Conservation (phyloP, 2,797 vertebrate species). For the Ctenopoma multispine region DNA sequence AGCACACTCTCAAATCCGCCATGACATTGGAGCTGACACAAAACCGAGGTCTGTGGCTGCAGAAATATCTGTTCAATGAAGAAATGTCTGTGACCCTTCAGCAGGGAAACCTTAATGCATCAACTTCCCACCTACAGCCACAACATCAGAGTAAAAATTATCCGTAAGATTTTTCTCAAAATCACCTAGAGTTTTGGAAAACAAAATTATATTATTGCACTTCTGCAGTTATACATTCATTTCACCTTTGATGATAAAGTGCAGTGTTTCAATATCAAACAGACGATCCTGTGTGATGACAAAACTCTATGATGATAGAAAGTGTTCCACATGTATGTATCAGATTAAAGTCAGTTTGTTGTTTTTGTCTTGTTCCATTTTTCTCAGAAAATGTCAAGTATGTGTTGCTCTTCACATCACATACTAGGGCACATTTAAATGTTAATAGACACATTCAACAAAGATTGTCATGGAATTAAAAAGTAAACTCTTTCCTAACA, state of each 20-base stretch:
- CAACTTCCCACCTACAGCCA: slow-evolving; percentile 37
- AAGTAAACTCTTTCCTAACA: slow-evolving; percentile 15
- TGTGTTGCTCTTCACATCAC: background rate
- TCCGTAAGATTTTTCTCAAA: background rate
- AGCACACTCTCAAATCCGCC: slow-evolving; percentile 68
- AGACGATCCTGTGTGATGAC: background rate
- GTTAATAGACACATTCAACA: background rate
- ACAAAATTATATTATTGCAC: background rate
- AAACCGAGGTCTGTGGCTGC: slow-evolving; percentile 57
- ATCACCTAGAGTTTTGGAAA: background rate
- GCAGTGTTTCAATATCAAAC: background rate
- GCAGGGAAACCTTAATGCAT: slow-evolving; percentile 8
- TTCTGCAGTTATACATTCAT: background rate
- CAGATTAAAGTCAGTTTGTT: background rate
- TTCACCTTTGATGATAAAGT: background rate
- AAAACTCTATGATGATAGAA: slow-evolving; percentile 15
- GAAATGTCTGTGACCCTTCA: slow-evolving; percentile 44
- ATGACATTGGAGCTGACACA: slow-evolving; percentile 69
- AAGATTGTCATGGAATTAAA: background rate
- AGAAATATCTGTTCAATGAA: slow-evolving; percentile 57
- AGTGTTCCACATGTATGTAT: background rate
- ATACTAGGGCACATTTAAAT: background rate
- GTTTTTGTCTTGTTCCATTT: background rate
- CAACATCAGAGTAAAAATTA: background rate
- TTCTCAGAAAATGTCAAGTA: background rate